These are phyloP conservation scores for Carduelis carduelis DNA, from an alignment of 2,797 vertebrate species.

Conservation along the genomic window DNA sequence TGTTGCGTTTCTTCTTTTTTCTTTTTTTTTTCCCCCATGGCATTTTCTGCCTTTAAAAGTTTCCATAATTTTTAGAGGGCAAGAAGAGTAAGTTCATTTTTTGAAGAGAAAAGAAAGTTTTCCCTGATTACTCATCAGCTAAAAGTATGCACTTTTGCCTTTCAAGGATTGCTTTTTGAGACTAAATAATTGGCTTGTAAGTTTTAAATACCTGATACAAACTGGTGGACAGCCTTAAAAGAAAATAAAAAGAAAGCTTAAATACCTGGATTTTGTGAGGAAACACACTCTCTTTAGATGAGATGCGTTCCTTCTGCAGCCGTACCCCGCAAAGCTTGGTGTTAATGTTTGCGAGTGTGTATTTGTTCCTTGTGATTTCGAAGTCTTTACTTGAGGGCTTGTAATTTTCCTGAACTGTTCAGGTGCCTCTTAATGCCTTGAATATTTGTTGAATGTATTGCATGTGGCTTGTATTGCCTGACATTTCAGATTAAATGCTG, in stretches of 20 bases:
- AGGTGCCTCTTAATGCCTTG: background rate
- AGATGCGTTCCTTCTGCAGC: background rate
- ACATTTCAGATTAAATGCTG: background rate
- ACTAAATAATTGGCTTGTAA: background rate
- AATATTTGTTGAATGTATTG: background rate
- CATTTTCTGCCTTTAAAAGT: conserved; percentile 40
- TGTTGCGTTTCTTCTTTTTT: background rate
- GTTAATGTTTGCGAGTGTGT: background rate
- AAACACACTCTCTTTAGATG: background rate
- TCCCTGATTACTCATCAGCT: background rate
- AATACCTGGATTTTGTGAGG: background rate
- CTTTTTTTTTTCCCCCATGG: background rate
- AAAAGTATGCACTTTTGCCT: background rate
- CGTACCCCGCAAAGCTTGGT: rapidly evolving
- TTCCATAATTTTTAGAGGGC: background rate
- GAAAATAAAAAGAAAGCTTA: background rate
- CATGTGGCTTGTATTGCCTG: background rate
- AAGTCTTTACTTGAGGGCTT: background rate
- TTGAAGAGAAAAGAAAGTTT: background rate
- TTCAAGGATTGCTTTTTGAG: background rate
- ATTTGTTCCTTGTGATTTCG: background rate
- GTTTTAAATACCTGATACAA: background rate
- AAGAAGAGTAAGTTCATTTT: background rate
- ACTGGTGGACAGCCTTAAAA: background rate
- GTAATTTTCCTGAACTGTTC: background rate